Conservation (phyloP, 1,140 invertebrate species). For the Eurosta solidaginis region DNA sequence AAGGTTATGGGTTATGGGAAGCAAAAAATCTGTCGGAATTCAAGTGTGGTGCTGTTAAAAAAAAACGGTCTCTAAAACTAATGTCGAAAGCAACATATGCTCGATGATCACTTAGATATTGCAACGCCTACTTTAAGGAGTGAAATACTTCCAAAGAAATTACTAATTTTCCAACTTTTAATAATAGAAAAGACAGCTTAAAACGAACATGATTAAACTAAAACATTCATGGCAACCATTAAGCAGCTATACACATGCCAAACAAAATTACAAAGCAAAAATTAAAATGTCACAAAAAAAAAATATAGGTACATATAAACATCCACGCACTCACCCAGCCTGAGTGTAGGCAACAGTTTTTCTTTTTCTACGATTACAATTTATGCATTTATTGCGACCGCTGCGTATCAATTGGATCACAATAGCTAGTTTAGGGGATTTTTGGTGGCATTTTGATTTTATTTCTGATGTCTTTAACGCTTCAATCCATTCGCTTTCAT, state of each 20-base stretch:
- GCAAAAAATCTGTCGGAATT: too few relatives aligned
- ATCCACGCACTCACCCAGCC: background rate
- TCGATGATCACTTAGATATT: background rate
- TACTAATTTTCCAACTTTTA: background rate
- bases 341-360: constrained; percentile 13
- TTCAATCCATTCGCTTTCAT: constrained; percentile 17
- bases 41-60: too few relatives aligned
- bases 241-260: too few relatives aligned
- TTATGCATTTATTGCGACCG: too few relatives aligned
- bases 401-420: background rate
- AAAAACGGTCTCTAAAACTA: background rate
- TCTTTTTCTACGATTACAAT: too few relatives aligned
- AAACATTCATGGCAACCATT: background rate
- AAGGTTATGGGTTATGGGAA: too few relatives aligned
- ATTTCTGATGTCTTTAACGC: constrained; percentile 1
- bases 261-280: background rate
- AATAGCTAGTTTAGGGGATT: background rate
- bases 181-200: background rate
- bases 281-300: background rate
- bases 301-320: background rate
- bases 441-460: background rate
- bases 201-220: background rate
- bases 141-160: background rate
- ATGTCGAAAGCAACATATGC: background rate
- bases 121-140: background rate